Evolutionary conservation across 2,888 invertebrate genomes (phyloP), one percentile per base, ranked within the genome.

Genomic region (Xiphydria camelus): DNA sequence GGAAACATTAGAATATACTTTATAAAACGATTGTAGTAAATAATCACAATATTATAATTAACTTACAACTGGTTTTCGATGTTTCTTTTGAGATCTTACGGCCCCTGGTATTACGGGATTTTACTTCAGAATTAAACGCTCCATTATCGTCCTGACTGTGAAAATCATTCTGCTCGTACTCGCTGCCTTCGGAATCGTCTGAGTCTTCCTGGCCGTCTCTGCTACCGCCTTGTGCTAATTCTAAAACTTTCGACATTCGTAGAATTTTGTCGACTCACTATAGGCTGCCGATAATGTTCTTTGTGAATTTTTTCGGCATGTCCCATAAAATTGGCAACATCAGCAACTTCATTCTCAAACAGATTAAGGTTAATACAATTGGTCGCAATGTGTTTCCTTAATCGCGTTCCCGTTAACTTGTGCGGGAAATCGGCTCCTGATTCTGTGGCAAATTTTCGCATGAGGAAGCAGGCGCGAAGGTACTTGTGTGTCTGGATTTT

Each of bases 271-370:
- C 48, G 38, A 14, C 25, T 43, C 4, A 40, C 14, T 36, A 59
- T 35, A 6, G 59, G 57, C 22, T 56, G 51, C n/a, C 58, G 40
- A 26, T 61, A 58, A 19, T 51, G 26, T 7, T 54, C 45, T 33
- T 50, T 51, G 20, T 61, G 59, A 26, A 61, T 57, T 34, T 57
- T 52, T 9, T 55, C 51, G 5, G 49, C 41, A 29, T 63, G 59
- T 10, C 62, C 61, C 50, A 63, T 43, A 38, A 57, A 60, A 19
- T 47, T 54, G 5, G 55, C 56, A 21, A 63, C 25, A 26, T 61
- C 54, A 4, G 49, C 41, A 3, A 61, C 50, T 42, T 59, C 48
- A 36, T 41, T 34, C n/a, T 57, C 55, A 15, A 41, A n/a, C 31
- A 59, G 37, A 39, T 54, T 50, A 19, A 58, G 38, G 10, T 38